Conservation (phyloP, 2,113 vertebrate genomes). For the Crotalus tigris region DNA sequence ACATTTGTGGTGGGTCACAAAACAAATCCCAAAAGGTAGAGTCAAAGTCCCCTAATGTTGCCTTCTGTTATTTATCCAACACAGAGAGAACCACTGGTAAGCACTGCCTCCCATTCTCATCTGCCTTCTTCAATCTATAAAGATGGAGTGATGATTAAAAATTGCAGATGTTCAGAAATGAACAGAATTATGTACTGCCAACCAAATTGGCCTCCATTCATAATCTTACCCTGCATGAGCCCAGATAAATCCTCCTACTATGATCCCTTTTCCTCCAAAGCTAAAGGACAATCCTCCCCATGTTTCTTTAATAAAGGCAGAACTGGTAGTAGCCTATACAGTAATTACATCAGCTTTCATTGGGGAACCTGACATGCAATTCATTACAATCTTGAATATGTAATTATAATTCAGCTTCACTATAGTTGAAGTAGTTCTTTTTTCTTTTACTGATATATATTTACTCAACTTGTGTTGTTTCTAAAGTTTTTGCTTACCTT, state of each 20-base stretch:
- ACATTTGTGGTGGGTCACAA: not conserved
- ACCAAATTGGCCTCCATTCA: not conserved
- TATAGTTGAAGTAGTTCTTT: not conserved
- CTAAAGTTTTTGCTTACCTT: slow-evolving; percentile 75
- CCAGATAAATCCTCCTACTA: not conserved
- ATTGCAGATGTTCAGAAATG: not conserved
- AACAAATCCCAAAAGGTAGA: not conserved
- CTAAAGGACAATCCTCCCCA: not conserved
- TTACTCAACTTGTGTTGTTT: not conserved
- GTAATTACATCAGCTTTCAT: not conserved
- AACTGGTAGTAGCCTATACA: not conserved
- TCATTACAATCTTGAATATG: not conserved
- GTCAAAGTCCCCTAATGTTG: not conserved
- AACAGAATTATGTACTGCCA: not conserved
- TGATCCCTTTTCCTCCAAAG: not conserved
- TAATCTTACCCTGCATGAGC: not conserved
- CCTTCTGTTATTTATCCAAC: not conserved
- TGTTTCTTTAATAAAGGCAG: not conserved
- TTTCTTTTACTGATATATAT: rapidly evolving
- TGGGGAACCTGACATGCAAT: not conserved
- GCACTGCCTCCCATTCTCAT: not conserved
- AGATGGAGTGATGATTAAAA: not conserved
- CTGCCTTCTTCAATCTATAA: not conserved
- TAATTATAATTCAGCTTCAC: not conserved
- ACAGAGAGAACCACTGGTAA: not conserved